Evolutionary conservation across 1,140 invertebrate genomes (phyloP).

Genomic region (Cydia amplana): DNA sequence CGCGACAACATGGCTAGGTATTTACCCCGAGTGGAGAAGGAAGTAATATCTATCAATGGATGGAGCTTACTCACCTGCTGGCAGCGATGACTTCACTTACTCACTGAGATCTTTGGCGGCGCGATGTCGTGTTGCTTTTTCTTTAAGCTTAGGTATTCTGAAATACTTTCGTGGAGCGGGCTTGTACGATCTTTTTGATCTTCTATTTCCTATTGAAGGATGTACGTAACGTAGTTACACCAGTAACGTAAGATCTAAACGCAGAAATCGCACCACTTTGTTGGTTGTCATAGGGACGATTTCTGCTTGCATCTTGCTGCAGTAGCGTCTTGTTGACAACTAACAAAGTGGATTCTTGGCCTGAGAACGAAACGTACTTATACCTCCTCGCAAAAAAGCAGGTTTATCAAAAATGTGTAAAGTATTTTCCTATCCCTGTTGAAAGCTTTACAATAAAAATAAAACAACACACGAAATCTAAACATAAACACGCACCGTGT

Average conservation of each 20-base stretch:
- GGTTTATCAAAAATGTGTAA: too few relatives aligned
- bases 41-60: conserved; percentile 61
- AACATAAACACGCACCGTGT: too few relatives aligned
- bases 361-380: background rate
- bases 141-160: conserved; percentile 15
- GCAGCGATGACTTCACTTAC: conserved; percentile 42
- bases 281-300: background rate
- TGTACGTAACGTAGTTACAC: background rate
- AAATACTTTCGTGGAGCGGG: background rate
- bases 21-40: conserved; percentile 45
- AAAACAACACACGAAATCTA: background rate
- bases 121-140: conserved; percentile 37
- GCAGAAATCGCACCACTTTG: background rate
- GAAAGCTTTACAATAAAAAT: background rate
- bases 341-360: background rate
- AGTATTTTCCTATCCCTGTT: background rate
- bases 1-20: conserved; percentile 18
- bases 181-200: background rate
- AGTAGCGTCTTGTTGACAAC: background rate
- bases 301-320: background rate
- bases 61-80: conserved; percentile 38
- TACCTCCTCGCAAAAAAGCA: background rate
- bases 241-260: background rate
- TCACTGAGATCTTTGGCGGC: conserved; percentile 40
- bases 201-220: background rate